A percentile compares a stretch with the other conserved stretches of the same genome.
phyloP scores from a whole-genome alignment of 2,888 invertebrate genomes.

The Orthosia cruda region DNA sequence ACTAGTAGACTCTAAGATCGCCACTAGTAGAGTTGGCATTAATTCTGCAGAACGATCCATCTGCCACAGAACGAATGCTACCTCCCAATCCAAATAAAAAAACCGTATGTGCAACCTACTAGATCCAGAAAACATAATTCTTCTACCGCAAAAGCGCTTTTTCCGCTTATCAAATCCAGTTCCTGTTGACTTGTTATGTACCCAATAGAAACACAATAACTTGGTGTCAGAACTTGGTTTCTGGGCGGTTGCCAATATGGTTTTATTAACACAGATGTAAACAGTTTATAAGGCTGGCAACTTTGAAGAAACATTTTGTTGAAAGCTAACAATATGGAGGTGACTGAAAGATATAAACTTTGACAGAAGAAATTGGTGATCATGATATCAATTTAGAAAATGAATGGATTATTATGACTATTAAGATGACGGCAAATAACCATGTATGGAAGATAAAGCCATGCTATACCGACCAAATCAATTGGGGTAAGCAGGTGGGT shows the following conservation, averaged over 20 bases:
- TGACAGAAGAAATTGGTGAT: background rate
- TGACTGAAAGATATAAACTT: background rate
- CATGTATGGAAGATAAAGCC: too few relatives aligned
- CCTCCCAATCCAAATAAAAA: background rate
- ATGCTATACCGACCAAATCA: too few relatives aligned
- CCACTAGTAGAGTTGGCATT: too few relatives aligned
- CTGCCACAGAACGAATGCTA: background rate
- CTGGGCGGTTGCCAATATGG: conserved; percentile 49
- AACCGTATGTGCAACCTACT: background rate
- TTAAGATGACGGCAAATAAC: too few relatives aligned
- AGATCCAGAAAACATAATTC: background rate
- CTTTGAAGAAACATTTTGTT: conserved; percentile 3
- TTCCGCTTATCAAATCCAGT: conserved; percentile 21
- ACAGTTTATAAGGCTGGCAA: conserved; percentile 13
- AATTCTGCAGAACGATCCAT: background rate
- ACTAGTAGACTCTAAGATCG: too few relatives aligned
- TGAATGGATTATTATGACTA: too few relatives aligned
- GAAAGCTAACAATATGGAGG: background rate
- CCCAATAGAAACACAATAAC: conserved; percentile 45
- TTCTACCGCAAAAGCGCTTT: conserved; percentile 21
- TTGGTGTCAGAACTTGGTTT: conserved; percentile 26
- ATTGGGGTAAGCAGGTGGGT: too few relatives aligned
- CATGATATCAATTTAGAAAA: background rate
- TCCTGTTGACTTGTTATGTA: conserved; percentile 43
- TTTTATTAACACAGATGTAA: conserved; percentile 51